A percentile compares a stretch with the other conserved stretches of the same genome.
phyloP scores from a whole-genome alignment of 2,888 invertebrate species.

The Amorpha juglandis region DNA sequence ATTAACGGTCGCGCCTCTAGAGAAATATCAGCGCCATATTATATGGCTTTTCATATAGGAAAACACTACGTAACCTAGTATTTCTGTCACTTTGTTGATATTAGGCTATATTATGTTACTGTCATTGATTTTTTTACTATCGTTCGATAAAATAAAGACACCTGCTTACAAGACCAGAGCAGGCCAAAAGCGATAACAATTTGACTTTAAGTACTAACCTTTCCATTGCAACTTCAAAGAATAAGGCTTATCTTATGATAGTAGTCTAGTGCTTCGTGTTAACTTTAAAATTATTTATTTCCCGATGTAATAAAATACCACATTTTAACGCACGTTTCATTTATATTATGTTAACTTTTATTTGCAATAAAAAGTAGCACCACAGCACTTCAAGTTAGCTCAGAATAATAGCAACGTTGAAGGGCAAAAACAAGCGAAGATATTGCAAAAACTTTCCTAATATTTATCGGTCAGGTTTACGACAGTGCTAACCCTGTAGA shows the following conservation, averaged over 20 bases:
- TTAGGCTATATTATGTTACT: no score
- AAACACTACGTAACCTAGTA: neutral
- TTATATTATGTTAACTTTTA: neutral
- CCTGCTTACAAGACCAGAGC: no score
- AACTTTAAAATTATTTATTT: no score
- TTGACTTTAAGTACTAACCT: no score
- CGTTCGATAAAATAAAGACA: no score
- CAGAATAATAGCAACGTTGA: neutral
- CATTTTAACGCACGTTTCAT: neutral
- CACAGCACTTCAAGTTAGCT: neutral
- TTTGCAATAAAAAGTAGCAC: neutral
- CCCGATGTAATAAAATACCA: neutral
- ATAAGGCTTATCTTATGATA: no score
- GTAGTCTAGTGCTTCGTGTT: no score
- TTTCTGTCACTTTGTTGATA: no score
- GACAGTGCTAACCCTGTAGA: constrained; percentile 2
- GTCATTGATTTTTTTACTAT: no score
- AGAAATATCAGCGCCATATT: constrained; percentile 6
- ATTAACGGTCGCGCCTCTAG: constrained; percentile 23
- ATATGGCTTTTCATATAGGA: neutral
- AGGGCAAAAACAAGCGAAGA: constrained; percentile 2
- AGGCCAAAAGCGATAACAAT: no score
- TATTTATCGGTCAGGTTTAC: neutral
- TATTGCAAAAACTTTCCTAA: constrained; percentile 9
- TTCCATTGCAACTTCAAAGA: no score